phyloP scores from a whole-genome alignment of 2,888 invertebrate genomes.

The Polymixis flavicincta region DNA sequence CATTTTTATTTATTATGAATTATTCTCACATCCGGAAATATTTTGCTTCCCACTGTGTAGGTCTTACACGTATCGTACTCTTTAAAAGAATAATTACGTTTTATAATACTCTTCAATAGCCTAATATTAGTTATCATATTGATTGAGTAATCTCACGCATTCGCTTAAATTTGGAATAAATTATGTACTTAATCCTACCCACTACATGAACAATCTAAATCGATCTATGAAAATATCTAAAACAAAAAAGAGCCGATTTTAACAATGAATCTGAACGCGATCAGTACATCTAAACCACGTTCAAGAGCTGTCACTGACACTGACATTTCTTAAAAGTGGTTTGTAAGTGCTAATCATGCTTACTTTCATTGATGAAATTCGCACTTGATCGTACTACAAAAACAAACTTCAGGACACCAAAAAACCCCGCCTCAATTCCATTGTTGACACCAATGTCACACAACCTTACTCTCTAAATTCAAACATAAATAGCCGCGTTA shows the following conservation, averaged over 20 bases:
- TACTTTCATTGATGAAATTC: no score
- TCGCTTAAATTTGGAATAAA: not conserved
- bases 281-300: no score
- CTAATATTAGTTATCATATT: not conserved
- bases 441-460: conserved; percentile 19
- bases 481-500: conserved; percentile 36
- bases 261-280: no score
- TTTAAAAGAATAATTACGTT: not conserved
- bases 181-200: not conserved
- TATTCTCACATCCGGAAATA: no score
- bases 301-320: no score
- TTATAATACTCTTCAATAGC: not conserved
- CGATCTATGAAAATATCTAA: not conserved
- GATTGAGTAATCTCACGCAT: not conserved
- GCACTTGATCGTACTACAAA: not conserved
- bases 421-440: not conserved
- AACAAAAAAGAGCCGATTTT: no score
- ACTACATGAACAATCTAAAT: not conserved
- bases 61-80: not conserved
- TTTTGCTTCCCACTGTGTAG: no score
- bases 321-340: no score
- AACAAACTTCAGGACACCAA: not conserved
- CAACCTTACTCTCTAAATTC: conserved; percentile 53
- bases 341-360: no score
- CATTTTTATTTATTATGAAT: no score